Percentiles rank a stretch among this genome's conserved stretches.
phyloP scores from a whole-genome alignment of 2,888 invertebrate genomes.

The Rhamnusium bicolor region DNA sequence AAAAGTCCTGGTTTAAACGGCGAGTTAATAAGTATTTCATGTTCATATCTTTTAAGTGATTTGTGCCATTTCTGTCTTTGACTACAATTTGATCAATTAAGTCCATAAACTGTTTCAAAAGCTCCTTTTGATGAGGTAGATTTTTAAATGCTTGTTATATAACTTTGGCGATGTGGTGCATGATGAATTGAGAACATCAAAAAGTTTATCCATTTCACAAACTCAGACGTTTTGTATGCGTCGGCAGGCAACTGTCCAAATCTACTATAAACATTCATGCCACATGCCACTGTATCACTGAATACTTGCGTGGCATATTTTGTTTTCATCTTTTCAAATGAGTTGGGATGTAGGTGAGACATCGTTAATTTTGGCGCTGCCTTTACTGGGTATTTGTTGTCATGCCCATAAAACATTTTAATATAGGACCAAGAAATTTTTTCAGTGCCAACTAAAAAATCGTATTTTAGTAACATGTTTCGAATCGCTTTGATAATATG shows the following conservation, averaged over 20 bases:
- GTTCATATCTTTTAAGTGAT: background rate
- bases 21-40: background rate
- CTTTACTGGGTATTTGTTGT: conserved; percentile 9
- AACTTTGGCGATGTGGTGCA: background rate
- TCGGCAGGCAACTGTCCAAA: conserved; percentile 7
- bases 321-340: conserved; percentile 51
- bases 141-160: conserved; percentile 15
- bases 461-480: conserved; percentile 46
- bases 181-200: conserved; percentile 1
- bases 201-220: conserved; percentile 4
- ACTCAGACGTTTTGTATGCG: conserved; percentile 3
- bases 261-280: conserved; percentile 16
- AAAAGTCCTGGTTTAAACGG: conserved; percentile 1
- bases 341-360: conserved; percentile 34
- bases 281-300: conserved; percentile 25
- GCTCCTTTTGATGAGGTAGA: background rate
- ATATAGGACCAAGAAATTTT: conserved; percentile 33
- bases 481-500: conserved; percentile 48
- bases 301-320: conserved; percentile 42
- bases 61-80: background rate
- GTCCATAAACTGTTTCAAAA: background rate
- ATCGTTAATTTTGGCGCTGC: conserved; percentile 5
- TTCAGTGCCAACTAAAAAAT: conserved; percentile 35
- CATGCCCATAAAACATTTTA: background rate
- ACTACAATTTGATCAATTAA: background rate